Base-by-base conservation (phyloP, 2,888 invertebrate species). In the Macaria liturata region DNA sequence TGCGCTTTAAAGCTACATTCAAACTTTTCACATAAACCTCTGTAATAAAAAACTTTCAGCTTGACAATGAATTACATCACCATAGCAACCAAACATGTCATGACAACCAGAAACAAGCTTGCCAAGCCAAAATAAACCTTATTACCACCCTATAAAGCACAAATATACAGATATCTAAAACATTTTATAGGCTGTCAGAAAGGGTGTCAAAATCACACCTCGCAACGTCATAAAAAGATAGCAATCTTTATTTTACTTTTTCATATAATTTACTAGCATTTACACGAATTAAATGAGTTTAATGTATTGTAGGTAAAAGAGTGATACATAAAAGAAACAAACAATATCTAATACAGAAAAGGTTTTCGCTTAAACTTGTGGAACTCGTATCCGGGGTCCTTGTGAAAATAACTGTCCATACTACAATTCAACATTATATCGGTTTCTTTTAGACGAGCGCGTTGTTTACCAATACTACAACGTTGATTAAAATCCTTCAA, bases 111-210 rank as follows among this genome's bases (percentile, higher is more conserved):
- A 37, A 54, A 39, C 44, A 34, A 45, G 40, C 8, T 4, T 4
- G 50, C 37, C 54, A 56, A 32, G 5, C 48, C 3, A 66, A 53
- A 62, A 32, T 32, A 45, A 46, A 59, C 66, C 57, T 53, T 67
- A 61, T 7, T 31, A 46, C 31, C 39, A 44, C 32, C 8, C 5
- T 20, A 42, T 49, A 58, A 52, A 8, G 46, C 7, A 7, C 6
- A 40, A 4, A n/a, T n/a, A 40, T 39, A 9, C 45, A 45, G 30
- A 45, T 30, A 45, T 20, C 30, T 4, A 30, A 30, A 20, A 45
- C 2, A 6, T 30, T 45, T 30, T 45, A 45, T 45, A n/a, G 4
- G 4, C 30, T 43, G 5, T 45, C 30, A 3, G 20, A 43, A 45
- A n/a, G 9, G 42, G 42, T n/a, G 42, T 42, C 42, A 42, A 42